These are phyloP conservation scores for Mamestra configurata DNA, from an alignment of 1,140 invertebrate species.

Conservation along the genomic window DNA sequence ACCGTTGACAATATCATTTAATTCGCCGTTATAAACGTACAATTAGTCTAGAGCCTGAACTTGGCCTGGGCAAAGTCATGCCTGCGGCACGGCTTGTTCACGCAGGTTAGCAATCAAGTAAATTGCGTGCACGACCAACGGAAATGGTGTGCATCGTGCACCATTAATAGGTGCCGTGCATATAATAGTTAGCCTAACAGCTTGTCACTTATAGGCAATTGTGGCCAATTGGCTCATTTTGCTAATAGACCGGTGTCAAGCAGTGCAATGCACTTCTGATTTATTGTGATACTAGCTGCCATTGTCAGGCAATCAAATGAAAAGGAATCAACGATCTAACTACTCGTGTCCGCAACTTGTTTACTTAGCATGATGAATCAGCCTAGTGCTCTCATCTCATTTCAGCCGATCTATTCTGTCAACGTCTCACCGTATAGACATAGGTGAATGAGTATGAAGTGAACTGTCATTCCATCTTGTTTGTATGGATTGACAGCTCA, in stretches of 20 bases:
- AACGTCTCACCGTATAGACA: too few relatives aligned
- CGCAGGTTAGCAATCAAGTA: neutral
- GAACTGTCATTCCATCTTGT: too few relatives aligned
- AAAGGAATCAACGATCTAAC: too few relatives aligned
- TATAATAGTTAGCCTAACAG: slow-evolving; percentile 1
- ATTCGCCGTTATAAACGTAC: too few relatives aligned
- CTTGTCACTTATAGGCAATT: slow-evolving; percentile 29
- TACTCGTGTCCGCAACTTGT: too few relatives aligned
- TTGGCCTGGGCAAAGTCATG: neutral
- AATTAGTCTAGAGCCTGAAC: neutral
- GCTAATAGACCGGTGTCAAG: slow-evolving; percentile 19
- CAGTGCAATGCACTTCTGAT: slow-evolving; percentile 31
- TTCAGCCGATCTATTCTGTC: too few relatives aligned
- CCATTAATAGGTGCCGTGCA: too few relatives aligned
- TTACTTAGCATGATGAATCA: too few relatives aligned
- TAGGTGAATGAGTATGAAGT: too few relatives aligned
- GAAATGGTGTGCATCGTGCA: neutral
- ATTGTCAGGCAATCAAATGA: neutral
- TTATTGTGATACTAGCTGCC: neutral
- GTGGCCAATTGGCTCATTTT: slow-evolving; percentile 21
- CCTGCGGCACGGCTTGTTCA: neutral
- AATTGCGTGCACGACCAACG: neutral
- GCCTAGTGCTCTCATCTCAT: too few relatives aligned
- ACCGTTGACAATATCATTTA: too few relatives aligned
- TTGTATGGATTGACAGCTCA: too few relatives aligned